A percentile compares a stretch with the other conserved stretches of the same genome.
These are phyloP conservation scores for Neoaliturus tenellus DNA, from an alignment of 2,888 invertebrate species.

Conservation along the genomic window DNA sequence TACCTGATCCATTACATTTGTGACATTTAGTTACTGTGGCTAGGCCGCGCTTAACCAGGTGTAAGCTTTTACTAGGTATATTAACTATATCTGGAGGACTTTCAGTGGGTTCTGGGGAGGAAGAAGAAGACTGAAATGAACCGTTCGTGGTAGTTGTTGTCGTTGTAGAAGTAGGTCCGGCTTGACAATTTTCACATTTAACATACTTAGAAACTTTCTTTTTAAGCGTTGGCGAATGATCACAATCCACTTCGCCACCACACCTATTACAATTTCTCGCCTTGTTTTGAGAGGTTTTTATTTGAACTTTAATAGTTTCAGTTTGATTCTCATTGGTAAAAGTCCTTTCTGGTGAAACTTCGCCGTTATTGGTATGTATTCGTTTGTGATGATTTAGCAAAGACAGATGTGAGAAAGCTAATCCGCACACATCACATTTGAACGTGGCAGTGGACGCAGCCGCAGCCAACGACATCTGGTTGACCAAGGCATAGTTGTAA, in stretches of 20 bases:
- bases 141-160: conserved; percentile 57
- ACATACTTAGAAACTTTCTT: conserved; percentile 68
- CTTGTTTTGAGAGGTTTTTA: conserved; percentile 64
- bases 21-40: conserved; percentile 92
- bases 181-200: conserved; percentile 69
- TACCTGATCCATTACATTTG: conserved; percentile 92
- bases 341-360: conserved; percentile 71
- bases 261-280: conserved; percentile 67
- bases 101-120: conserved; percentile 47
- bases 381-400: conserved; percentile 91
- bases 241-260: conserved; percentile 68
- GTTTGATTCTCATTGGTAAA: conserved; percentile 73
- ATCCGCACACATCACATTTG: conserved; percentile 91
- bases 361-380: conserved; percentile 75
- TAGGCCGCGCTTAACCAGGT: conserved; percentile 89
- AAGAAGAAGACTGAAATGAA: conserved; percentile 56
- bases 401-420: conserved; percentile 89
- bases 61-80: conserved; percentile 73
- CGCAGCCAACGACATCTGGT: conserved; percentile 87
- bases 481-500: conserved; percentile 89
- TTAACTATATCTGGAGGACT: conserved; percentile 56
- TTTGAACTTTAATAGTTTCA: conserved; percentile 72
- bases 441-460: conserved; percentile 85
- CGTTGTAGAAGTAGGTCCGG: conserved; percentile 58
- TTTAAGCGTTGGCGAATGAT: conserved; percentile 64